Percentiles rank a stretch among this genome's conserved stretches.
Conservation (phyloP, 2,797 vertebrate species). For the Tarsius wallacei region DNA sequence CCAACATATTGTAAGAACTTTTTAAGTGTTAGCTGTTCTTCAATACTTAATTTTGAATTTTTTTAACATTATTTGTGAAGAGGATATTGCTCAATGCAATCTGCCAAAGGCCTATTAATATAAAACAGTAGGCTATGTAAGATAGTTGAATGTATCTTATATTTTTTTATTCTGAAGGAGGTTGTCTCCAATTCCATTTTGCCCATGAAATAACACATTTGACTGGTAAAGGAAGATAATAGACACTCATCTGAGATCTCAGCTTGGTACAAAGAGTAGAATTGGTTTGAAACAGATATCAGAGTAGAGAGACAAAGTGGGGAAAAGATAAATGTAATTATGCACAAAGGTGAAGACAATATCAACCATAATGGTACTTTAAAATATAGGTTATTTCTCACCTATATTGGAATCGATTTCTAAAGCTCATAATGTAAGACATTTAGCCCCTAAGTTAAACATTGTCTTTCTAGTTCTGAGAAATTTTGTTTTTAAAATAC, state of each 20-base stretch:
- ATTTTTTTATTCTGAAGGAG: background rate
- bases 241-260: background rate
- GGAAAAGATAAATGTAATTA: background rate
- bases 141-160: background rate
- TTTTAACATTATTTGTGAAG: background rate
- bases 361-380: background rate
- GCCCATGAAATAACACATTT: background rate
- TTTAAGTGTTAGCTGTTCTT: background rate
- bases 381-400: background rate
- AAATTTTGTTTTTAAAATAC: background rate
- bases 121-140: background rate
- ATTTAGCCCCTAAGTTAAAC: background rate
- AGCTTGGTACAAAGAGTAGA: background rate
- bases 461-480: background rate
- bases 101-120: background rate
- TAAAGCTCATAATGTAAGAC: background rate
- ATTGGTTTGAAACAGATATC: background rate
- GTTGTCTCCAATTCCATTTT: conserved; percentile 43
- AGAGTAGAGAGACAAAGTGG: background rate
- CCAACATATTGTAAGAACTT: background rate
- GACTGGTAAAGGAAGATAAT: background rate
- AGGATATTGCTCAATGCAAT: background rate
- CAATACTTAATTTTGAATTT: conserved; percentile 20
- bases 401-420: background rate
- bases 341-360: background rate